Evolutionary conservation across 2,888 invertebrate species (phyloP).

Genomic region (Scrobipalpa atriplicella): DNA sequence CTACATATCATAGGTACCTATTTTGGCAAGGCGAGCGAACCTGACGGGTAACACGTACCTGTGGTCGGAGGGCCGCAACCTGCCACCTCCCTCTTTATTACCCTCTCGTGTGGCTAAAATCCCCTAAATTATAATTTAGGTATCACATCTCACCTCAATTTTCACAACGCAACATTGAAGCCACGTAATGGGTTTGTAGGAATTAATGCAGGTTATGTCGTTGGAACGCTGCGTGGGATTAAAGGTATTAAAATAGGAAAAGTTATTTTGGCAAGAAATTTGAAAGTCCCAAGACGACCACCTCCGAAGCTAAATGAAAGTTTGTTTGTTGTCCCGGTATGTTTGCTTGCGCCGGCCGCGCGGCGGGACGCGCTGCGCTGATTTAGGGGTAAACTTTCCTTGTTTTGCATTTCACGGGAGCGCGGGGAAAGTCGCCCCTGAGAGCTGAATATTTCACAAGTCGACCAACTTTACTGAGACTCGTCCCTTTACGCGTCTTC

Average conservation of each 20-base stretch:
- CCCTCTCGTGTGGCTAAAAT: conserved; percentile 29
- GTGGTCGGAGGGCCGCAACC: conserved; percentile 35
- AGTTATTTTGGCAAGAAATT: conserved; percentile 47
- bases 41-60: conserved; percentile 28
- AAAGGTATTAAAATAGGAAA: conserved; percentile 12
- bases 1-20: neutral
- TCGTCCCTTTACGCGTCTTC: conserved; percentile 66
- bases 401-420: conserved; percentile 76
- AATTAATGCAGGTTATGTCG: neutral
- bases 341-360: conserved; percentile 50
- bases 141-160: neutral
- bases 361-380: conserved; percentile 57
- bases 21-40: neutral
- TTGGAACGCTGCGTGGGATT: neutral
- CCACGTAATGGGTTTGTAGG: conserved; percentile 2
- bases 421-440: conserved; percentile 69
- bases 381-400: conserved; percentile 76
- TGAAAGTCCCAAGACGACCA: conserved; percentile 45
- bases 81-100: conserved; percentile 36
- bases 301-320: conserved; percentile 59
- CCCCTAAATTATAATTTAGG: conserved; percentile 18
- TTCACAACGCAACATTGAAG: neutral
- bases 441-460: conserved; percentile 78
- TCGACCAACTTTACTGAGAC: conserved; percentile 64
- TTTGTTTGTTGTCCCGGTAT: conserved; percentile 66